These are phyloP conservation scores for Jacana jacana DNA, from an alignment of 2,113 vertebrate genomes.

Conservation along the genomic window DNA sequence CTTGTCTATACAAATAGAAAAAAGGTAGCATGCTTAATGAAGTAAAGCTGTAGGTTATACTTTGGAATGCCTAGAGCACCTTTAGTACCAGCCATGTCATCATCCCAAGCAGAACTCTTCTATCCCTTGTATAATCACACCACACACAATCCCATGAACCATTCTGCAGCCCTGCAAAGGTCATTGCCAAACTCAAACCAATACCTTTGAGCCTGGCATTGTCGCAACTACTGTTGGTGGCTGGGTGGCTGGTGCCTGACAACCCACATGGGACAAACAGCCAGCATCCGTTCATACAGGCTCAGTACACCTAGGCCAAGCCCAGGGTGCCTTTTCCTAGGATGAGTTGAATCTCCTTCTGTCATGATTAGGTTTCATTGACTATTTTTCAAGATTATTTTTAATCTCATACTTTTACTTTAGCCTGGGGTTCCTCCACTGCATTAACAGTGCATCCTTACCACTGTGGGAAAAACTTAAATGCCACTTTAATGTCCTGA, in stretches of 20 bases:
- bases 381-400: neutral
- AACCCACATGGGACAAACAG: neutral
- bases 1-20: neutral
- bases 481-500: neutral
- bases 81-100: neutral
- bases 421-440: neutral
- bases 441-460: neutral
- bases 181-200: neutral
- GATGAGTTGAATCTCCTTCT: neutral
- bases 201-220: neutral
- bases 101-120: neutral
- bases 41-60: neutral
- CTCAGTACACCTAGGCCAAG: neutral
- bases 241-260: neutral
- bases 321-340: neutral
- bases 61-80: rapidly evolving
- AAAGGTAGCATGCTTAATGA: neutral
- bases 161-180: neutral
- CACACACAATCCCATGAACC: neutral
- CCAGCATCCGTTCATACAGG: neutral
- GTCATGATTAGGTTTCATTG: neutral
- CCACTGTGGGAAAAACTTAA: neutral
- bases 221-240: neutral
- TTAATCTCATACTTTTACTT: neutral
- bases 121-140: neutral